Evolutionary conservation across 2,797 vertebrate genomes (phyloP).

Genomic region (Micropoecilia bifurca): DNA sequence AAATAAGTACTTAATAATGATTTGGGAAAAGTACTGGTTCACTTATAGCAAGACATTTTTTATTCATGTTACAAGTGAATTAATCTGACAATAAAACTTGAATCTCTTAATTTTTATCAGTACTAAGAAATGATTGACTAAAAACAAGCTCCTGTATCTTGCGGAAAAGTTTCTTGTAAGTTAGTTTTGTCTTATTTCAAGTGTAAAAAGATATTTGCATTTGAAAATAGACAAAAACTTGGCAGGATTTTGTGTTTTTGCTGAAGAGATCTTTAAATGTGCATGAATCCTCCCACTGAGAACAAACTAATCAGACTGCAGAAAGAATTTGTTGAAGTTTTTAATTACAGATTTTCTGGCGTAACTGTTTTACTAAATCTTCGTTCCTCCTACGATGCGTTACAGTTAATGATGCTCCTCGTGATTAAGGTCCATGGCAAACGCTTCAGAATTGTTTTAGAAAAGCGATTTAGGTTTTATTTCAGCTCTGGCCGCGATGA

Average conservation of each 20-base stretch:
- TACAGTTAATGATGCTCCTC: conserved; percentile 10
- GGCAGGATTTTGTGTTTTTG: no score
- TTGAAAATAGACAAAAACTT: no score
- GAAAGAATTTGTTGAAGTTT: background rate
- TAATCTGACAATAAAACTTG: no score
- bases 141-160: background rate
- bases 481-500: conserved; percentile 2
- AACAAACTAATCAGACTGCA: conserved; percentile 1
- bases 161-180: no score
- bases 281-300: background rate
- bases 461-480: conserved; percentile 2
- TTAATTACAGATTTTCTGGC: conserved; percentile 2
- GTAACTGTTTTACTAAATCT: background rate
- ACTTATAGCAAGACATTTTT: no score
- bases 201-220: no score
- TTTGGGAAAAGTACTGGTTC: no score
- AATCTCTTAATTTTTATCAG: no score
- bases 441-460: background rate
- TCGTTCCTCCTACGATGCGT: background rate
- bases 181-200: no score
- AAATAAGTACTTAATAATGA: no score
- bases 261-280: background rate
- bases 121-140: no score
- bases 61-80: no score
- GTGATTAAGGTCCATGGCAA: background rate